Conservation (phyloP, 2,888 invertebrate genomes). For the Abrostola tripartita region DNA sequence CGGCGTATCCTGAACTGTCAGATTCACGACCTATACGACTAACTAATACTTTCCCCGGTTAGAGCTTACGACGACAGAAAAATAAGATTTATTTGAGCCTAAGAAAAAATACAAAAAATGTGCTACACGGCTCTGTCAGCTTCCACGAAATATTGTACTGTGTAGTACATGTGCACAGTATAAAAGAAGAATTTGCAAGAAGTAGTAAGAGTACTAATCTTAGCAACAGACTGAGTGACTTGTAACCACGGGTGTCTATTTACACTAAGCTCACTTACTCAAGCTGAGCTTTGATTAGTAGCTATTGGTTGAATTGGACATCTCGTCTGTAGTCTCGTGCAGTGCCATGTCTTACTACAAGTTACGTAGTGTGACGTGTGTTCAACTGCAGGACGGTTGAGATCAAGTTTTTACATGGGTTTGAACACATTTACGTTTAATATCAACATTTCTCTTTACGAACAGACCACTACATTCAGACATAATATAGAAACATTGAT, state of each 20-base stretch:
- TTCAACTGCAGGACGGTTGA: neutral
- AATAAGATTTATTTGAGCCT: too few relatives aligned
- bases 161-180: too few relatives aligned
- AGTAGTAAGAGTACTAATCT: constrained; percentile 19
- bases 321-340: neutral
- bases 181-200: neutral
- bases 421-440: neutral
- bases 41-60: too few relatives aligned
- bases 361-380: neutral
- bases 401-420: neutral
- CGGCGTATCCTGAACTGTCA: too few relatives aligned
- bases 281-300: constrained; percentile 6
- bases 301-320: neutral
- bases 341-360: neutral
- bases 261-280: constrained; percentile 15
- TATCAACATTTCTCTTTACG: too few relatives aligned
- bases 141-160: too few relatives aligned
- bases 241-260: constrained; percentile 8
- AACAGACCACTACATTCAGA: too few relatives aligned
- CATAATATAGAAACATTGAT: too few relatives aligned
- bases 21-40: too few relatives aligned
- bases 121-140: too few relatives aligned
- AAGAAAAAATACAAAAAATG: too few relatives aligned
- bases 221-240: constrained; percentile 16
- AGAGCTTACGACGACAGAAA: too few relatives aligned